A percentile compares a stretch with the other conserved stretches of the same genome.
Evolutionary conservation across 2,113 vertebrate species (phyloP).

Genomic region (Rhegmatorhina hoffmannsi): DNA sequence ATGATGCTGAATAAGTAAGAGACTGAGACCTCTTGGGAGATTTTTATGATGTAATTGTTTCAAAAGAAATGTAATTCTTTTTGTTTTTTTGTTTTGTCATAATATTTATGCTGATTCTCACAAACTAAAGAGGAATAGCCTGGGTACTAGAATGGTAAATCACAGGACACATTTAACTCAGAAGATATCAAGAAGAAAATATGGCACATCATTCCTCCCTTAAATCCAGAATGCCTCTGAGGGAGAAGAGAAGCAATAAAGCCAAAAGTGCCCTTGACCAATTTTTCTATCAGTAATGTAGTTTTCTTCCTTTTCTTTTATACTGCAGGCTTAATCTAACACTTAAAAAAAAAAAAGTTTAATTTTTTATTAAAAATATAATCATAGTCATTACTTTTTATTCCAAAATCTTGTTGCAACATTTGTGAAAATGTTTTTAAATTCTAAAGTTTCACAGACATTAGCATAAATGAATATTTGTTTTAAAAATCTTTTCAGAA

Average conservation of each 20-base stretch:
- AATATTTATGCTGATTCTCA: background rate
- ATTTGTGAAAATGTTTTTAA: background rate
- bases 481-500: slow-evolving; percentile 9
- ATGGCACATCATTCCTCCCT: background rate
- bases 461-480: background rate
- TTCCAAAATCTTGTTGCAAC: background rate
- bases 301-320: background rate
- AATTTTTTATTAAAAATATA: background rate
- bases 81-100: background rate
- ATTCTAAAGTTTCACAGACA: background rate
- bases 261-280: background rate
- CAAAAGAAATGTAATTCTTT: background rate
- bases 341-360: background rate
- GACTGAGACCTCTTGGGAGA: background rate
- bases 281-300: background rate
- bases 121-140: background rate
- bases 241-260: background rate
- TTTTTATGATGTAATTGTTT: background rate
- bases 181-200: background rate
- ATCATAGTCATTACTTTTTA: background rate
- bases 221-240: background rate
- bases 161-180: background rate
- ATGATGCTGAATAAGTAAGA: background rate
- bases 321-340: background rate
- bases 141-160: background rate